Evolutionary conservation across 2,888 invertebrate genomes (phyloP).

Genomic region (Habrosyne pyritoides): DNA sequence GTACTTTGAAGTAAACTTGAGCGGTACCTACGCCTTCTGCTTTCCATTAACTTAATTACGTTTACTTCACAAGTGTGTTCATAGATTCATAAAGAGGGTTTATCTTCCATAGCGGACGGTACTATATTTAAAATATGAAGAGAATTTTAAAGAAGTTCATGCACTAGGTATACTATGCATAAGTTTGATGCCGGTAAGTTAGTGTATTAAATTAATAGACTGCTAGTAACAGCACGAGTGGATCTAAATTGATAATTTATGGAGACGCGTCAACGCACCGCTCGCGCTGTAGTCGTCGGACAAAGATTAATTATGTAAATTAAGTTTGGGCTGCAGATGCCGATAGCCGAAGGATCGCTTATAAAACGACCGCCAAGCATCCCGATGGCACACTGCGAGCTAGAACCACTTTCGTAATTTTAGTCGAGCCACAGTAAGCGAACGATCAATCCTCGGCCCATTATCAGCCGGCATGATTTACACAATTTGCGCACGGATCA

Average conservation of each 20-base stretch:
- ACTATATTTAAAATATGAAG: conserved; percentile 3
- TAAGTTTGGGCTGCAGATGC: conserved; percentile 57
- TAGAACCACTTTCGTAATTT: conserved; percentile 44
- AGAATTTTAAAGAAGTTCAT: not conserved
- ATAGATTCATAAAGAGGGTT: conserved; percentile 45
- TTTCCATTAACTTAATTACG: conserved; percentile 62
- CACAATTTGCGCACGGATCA: conserved; percentile 49
- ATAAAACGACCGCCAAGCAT: conserved; percentile 46
- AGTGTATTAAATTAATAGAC: not conserved
- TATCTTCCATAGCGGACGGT: conserved; percentile 14
- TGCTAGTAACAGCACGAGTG: not conserved
- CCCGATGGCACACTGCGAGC: conserved; percentile 25
- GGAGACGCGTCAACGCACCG: conserved; percentile 47
- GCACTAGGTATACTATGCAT: too few species aligned
- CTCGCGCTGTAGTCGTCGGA: conserved; percentile 44
- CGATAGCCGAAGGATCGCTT: conserved; percentile 55
- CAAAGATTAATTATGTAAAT: conserved; percentile 73
- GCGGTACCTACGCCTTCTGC: conserved; percentile 23
- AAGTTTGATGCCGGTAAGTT: not conserved
- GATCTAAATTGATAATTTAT: conserved; percentile 48
- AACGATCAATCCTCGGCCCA: conserved; percentile 45
- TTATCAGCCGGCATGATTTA: conserved; percentile 52
- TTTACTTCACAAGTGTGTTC: conserved; percentile 41
- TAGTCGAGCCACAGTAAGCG: conserved; percentile 41
- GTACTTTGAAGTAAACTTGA: conserved; percentile 21